Evolutionary conservation across 2,888 invertebrate species (phyloP).

Genomic region (Synergus gifuensis): DNA sequence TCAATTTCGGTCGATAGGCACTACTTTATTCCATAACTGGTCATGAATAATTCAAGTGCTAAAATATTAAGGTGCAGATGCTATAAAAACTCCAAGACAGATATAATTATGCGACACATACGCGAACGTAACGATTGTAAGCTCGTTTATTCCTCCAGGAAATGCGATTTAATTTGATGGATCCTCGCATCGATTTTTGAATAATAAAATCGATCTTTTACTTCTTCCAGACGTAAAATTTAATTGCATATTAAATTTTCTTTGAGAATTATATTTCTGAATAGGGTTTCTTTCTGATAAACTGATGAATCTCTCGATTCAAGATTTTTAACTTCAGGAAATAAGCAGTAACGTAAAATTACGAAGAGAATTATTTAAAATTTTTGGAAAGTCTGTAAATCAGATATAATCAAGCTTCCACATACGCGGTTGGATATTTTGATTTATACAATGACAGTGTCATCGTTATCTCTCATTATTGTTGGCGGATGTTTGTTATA

Average conservation of each 20-base stretch:
- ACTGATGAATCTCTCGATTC: not conserved
- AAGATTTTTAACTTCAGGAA: not conserved
- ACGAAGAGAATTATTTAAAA: not conserved
- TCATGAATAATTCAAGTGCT: slow-evolving; percentile 63
- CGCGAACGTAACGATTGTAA: slow-evolving; percentile 5
- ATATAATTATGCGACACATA: slow-evolving; percentile 60
- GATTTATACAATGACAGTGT: not conserved
- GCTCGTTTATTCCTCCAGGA: slow-evolving; percentile 3
- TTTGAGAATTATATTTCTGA: not conserved
- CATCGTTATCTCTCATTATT: slow-evolving; percentile 8
- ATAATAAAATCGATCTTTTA: slow-evolving; percentile 19
- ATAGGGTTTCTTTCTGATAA: not conserved
- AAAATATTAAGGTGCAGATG: slow-evolving; percentile 66
- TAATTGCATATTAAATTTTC: not conserved
- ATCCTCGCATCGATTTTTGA: not conserved
- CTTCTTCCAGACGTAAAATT: not conserved
- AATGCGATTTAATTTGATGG: slow-evolving; percentile 17
- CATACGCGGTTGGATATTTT: not conserved
- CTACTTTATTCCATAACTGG: slow-evolving; percentile 37
- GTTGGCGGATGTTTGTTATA: not conserved
- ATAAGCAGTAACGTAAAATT: not conserved
- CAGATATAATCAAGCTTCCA: not conserved
- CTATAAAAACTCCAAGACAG: slow-evolving; percentile 64
- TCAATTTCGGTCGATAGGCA: slow-evolving; percentile 51
- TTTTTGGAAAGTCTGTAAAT: not conserved